Base-by-base conservation (phyloP, 1,140 invertebrate genomes). In the Brachionus asplanchnoidis region DNA sequence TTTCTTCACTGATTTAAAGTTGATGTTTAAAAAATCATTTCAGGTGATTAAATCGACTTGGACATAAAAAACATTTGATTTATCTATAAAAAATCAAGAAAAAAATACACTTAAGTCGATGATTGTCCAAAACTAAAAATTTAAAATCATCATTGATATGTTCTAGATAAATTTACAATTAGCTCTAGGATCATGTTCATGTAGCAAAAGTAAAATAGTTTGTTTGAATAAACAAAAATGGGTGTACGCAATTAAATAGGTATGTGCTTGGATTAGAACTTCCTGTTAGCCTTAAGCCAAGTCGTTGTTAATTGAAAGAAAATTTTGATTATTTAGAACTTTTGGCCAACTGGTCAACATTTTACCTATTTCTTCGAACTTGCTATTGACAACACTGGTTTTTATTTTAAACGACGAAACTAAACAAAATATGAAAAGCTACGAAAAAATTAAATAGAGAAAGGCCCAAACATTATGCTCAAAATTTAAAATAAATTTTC, bases 161-260 rank as follows among this genome's bases (percentile, higher is more conserved):
- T 68, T 40, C 66, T 68, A 68, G 32, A 68, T 68, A 68, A 68
- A 68, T 68, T 32, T 68, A 32, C 12, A 68, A 68, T 68, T 68
- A 68, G 28, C 32, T 68, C 12, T 68, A 9, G 32, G 65, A 12
- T 12, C 65, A 28, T 36, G 20, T 28, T 36, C 65, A 68, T 68
- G 32, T 40, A n/a, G 9, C 6, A 68, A 32, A 11, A 32, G 12
- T 66, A 20, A 66, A 32, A 68, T n/a, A 32, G 4, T 12, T 14
- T 68, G 3, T 32, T 68, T 32, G 12, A 32, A 32, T 68, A 68
- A 68, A 32, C 26, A 32, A 32, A 68, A 32, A 40, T 40, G 32
- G 66, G 32, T 28, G 32, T 68, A 32, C 26, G 32, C 32, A 68
- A 68, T 40, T 40, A 68, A 32, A 14, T 23, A 14, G 26, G 66